A percentile compares a stretch with the other conserved stretches of the same genome.
phyloP scores from a whole-genome alignment of 2,797 vertebrate genomes.

The Myotis pilosus region DNA sequence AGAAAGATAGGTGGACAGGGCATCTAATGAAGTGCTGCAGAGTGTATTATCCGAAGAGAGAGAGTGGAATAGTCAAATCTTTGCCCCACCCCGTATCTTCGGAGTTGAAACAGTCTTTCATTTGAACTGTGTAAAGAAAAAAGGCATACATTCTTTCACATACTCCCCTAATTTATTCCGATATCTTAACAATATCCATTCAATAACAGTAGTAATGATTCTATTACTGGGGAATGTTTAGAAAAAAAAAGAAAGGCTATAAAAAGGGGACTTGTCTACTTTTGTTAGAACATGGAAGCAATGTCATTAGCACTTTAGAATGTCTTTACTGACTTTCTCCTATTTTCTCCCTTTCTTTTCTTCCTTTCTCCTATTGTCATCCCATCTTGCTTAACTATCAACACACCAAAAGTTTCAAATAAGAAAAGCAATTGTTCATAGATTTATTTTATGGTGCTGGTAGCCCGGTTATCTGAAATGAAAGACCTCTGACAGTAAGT shows the following conservation, averaged over 20 bases:
- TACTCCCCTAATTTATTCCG: not conserved
- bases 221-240: not conserved
- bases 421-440: not conserved
- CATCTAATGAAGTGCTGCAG: not conserved
- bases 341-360: not conserved
- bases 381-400: not conserved
- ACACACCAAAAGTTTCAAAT: not conserved
- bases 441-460: not conserved
- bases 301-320: not conserved
- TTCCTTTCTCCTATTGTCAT: not conserved
- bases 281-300: not conserved
- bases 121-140: not conserved
- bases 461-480: not conserved
- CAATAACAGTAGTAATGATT: not conserved
- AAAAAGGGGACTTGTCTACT: not conserved
- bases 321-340: not conserved
- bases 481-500: not conserved
- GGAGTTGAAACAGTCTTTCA: not conserved
- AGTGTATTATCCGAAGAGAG: not conserved
- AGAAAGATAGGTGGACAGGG: not conserved
- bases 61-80: not conserved
- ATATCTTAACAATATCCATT: not conserved
- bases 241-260: not conserved
- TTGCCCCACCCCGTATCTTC: not conserved
- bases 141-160: not conserved